Conservation (phyloP, 2,888 invertebrate species). For the Sarcophaga variegata region DNA sequence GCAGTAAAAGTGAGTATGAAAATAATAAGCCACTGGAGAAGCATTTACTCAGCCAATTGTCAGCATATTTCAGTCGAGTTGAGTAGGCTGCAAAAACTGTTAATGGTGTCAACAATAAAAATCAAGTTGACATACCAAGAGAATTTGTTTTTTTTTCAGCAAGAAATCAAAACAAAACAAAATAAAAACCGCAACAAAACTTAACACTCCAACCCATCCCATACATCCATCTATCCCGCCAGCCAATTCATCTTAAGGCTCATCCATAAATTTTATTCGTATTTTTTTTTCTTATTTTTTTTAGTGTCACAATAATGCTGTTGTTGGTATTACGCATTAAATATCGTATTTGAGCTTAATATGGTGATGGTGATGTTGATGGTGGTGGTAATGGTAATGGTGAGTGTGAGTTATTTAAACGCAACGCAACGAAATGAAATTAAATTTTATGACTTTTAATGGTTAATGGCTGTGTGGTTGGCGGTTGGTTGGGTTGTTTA, state of each 20-base stretch:
- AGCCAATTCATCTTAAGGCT: slow-evolving; percentile 26
- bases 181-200: not conserved
- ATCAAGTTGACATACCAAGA: slow-evolving; percentile 40
- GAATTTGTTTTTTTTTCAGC: slow-evolving; percentile 5
- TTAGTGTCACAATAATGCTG: too few species aligned
- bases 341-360: too few species aligned
- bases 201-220: slow-evolving; percentile 26
- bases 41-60: slow-evolving; percentile 12
- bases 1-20: slow-evolving; percentile 23
- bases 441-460: slow-evolving; percentile 50
- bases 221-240: not conserved
- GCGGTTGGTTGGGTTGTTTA: not conserved
- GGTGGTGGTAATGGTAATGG: too few species aligned
- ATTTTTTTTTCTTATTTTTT: not conserved
- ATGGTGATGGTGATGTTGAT: not conserved
- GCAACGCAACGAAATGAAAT: slow-evolving; percentile 34
- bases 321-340: too few species aligned
- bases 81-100: slow-evolving; percentile 31
- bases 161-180: not conserved
- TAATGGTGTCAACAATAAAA: slow-evolving; percentile 48
- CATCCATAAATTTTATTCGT: slow-evolving; percentile 24
- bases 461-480: slow-evolving; percentile 19
- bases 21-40: slow-evolving; percentile 19
- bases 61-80: not conserved
- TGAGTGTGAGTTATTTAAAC: not conserved